Conservation (phyloP, 2,888 invertebrate species). For the Adineta ricciae region DNA sequence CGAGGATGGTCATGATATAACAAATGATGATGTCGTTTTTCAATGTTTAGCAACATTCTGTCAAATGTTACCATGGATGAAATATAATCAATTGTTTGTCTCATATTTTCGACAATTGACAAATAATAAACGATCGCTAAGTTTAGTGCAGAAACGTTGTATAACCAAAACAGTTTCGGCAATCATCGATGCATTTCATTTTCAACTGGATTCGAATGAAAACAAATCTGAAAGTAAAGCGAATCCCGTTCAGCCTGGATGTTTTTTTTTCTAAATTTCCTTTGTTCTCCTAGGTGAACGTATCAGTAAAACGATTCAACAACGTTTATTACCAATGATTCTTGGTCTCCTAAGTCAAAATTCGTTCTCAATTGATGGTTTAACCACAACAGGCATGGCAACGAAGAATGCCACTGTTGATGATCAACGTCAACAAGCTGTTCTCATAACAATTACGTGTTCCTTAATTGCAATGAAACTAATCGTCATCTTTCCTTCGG, state of each 20-base stretch:
- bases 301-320: background rate
- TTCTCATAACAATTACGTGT: background rate
- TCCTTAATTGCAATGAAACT: background rate
- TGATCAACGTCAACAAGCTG: slow-evolving; percentile 20
- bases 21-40: background rate
- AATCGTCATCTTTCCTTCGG: background rate
- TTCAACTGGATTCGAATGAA: background rate
- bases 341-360: background rate
- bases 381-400: background rate
- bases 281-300: background rate
- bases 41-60: background rate
- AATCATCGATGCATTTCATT: slow-evolving; percentile 4
- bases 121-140: background rate
- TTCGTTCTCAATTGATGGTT: slow-evolving; percentile 2
- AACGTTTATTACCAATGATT: slow-evolving; percentile 15
- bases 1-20: background rate
- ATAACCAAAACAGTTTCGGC: background rate
- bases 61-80: background rate
- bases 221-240: background rate
- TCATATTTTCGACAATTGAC: background rate
- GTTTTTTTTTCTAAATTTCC: too few species aligned
- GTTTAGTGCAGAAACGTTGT: background rate
- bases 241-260: too few species aligned
- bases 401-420: background rate
- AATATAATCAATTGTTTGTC: slow-evolving; percentile 17